phyloP scores from a whole-genome alignment of 2,888 invertebrate genomes.

The Apomyelois bistriatella region DNA sequence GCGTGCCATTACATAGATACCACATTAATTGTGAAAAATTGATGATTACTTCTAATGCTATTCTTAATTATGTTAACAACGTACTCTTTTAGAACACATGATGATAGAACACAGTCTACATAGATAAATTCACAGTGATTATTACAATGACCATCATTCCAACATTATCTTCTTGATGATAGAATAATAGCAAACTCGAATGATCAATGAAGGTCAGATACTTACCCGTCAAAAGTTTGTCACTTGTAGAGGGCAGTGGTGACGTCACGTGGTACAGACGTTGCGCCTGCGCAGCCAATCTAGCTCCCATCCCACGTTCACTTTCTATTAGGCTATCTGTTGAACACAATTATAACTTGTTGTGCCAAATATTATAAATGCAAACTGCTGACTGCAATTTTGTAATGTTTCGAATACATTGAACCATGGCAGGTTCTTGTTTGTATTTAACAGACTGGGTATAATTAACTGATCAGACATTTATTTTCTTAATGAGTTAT shows the following conservation, averaged over 20 bases:
- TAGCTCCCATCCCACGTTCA: slow-evolving; percentile 63
- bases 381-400: slow-evolving; percentile 1
- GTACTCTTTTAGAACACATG: too few species aligned
- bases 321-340: slow-evolving; percentile 54
- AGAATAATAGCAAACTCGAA: slow-evolving; percentile 27
- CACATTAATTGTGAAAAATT: too few species aligned
- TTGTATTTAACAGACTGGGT: too few species aligned
- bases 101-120: too few species aligned
- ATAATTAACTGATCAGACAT: too few species aligned
- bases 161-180: slow-evolving; percentile 19
- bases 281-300: slow-evolving; percentile 30
- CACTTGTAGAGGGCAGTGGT: slow-evolving; percentile 21
- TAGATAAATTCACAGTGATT: too few species aligned
- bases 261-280: slow-evolving; percentile 30
- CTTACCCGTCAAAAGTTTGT: slow-evolving; percentile 24
- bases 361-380: slow-evolving; percentile 26
- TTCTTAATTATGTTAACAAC: too few species aligned
- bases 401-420: neutral
- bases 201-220: slow-evolving; percentile 33
- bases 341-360: slow-evolving; percentile 37
- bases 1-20: too few species aligned
- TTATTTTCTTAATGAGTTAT: too few species aligned
- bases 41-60: too few species aligned
- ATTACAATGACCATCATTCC: too few species aligned
- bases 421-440: neutral